phyloP scores from a whole-genome alignment of 2,113 vertebrate species.

The Symphodus melops region DNA sequence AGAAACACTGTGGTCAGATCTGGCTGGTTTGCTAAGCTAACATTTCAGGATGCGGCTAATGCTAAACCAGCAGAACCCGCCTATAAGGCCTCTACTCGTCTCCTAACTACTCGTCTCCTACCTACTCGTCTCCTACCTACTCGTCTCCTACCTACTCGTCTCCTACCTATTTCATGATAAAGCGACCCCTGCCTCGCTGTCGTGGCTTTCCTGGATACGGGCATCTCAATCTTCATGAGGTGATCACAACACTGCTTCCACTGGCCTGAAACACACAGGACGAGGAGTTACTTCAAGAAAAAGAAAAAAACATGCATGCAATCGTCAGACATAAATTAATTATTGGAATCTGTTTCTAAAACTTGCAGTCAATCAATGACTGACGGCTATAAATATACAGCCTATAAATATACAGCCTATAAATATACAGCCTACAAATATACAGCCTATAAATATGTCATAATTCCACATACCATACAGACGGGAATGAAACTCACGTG shows the following conservation, averaged over 20 bases:
- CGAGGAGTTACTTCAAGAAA: neutral
- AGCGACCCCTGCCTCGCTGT: slow-evolving; percentile 87
- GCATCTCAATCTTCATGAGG: slow-evolving; percentile 86
- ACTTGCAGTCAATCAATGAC: too few species aligned
- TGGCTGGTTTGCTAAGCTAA: too few species aligned
- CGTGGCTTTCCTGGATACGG: slow-evolving; percentile 73
- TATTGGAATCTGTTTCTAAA: too few species aligned
- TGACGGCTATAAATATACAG: neutral
- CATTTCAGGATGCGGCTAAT: neutral
- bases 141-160: too few species aligned
- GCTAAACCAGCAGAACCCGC: neutral
- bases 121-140: too few species aligned
- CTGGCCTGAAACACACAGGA: slow-evolving; percentile 74
- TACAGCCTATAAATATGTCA: too few species aligned
- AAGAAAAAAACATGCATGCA: neutral
- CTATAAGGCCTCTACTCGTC: too few species aligned
- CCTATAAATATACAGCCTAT: neutral
- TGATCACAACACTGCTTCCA: slow-evolving; percentile 90
- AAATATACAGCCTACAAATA: neutral
- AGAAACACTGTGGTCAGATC: too few species aligned
- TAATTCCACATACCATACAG: neutral
- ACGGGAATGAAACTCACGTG: neutral
- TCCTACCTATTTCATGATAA: slow-evolving; percentile 89
- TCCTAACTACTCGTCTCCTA: too few species aligned
- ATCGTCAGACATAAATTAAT: neutral